Evolutionary conservation across 2,113 vertebrate species (phyloP).

Genomic region (Pionites leucogaster): DNA sequence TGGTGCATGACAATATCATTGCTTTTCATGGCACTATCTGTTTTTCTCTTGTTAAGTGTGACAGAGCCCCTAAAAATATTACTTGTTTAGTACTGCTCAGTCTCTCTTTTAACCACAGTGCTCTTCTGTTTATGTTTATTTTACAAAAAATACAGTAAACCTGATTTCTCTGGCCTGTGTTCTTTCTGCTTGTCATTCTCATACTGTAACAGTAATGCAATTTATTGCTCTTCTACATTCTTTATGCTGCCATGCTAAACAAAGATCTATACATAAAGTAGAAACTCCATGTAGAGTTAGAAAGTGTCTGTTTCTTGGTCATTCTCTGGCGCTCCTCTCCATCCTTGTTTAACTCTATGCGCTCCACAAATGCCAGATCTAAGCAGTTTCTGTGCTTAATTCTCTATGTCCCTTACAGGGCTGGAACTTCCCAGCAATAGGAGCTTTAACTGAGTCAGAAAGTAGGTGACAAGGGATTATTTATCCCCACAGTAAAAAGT

Average conservation of each 20-base stretch:
- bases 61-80: not conserved
- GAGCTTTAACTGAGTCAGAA: not conserved
- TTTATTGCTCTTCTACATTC: not conserved
- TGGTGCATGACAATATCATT: not conserved
- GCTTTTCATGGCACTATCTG: not conserved
- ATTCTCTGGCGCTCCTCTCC: not conserved
- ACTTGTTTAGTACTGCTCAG: not conserved
- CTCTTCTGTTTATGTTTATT: not conserved
- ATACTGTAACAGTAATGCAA: not conserved
- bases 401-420: too few species aligned
- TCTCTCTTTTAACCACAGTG: not conserved
- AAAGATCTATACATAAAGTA: not conserved
- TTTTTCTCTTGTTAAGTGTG: not conserved
- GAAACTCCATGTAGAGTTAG: not conserved
- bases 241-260: not conserved
- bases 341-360: not conserved
- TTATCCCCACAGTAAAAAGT: not conserved
- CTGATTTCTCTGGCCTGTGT: not conserved
- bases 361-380: not conserved
- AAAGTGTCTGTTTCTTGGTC: not conserved
- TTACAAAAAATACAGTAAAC: not conserved
- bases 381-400: not conserved
- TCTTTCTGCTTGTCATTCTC: not conserved
- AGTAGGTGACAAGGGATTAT: not conserved
- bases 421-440: not conserved